Conservation (phyloP, 2,797 vertebrate genomes). For the Acrossocheilus wenchowensis region DNA sequence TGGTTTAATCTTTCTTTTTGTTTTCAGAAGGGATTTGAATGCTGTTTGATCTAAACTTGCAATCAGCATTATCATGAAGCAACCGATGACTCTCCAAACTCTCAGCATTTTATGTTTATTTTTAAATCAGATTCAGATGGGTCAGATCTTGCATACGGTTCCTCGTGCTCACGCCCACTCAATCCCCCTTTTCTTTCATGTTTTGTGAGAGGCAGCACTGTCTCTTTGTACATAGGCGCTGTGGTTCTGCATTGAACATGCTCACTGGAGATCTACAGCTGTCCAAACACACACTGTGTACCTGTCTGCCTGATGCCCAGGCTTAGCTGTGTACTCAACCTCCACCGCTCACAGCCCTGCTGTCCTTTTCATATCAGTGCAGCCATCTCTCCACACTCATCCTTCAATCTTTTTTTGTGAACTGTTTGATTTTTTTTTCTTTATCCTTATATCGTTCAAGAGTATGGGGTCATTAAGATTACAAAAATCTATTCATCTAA, state of each 20-base stretch:
- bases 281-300: constrained; percentile 91
- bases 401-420: neutral
- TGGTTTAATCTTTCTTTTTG: constrained; percentile 3
- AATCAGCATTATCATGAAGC: constrained; percentile 3
- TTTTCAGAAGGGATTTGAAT: neutral
- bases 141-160: constrained; percentile 3
- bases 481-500: neutral
- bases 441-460: neutral
- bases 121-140: constrained; percentile 13
- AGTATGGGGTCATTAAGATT: neutral
- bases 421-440: neutral
- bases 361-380: constrained; percentile 79
- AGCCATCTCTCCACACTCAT: constrained; percentile 72
- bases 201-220: constrained; percentile 54
- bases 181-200: constrained; percentile 50
- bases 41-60: constrained; percentile 10
- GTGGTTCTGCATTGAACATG: constrained; percentile 77
- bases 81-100: neutral
- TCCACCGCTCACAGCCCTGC: constrained; percentile 77
- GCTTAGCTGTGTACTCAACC: constrained; percentile 87
- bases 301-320: constrained; percentile 77
- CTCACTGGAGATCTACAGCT: constrained; percentile 86
- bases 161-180: neutral
- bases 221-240: constrained; percentile 73
- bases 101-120: constrained; percentile 14